Evolutionary conservation across 2,797 vertebrate species (phyloP).

Genomic region (Spinus olivaceus): DNA sequence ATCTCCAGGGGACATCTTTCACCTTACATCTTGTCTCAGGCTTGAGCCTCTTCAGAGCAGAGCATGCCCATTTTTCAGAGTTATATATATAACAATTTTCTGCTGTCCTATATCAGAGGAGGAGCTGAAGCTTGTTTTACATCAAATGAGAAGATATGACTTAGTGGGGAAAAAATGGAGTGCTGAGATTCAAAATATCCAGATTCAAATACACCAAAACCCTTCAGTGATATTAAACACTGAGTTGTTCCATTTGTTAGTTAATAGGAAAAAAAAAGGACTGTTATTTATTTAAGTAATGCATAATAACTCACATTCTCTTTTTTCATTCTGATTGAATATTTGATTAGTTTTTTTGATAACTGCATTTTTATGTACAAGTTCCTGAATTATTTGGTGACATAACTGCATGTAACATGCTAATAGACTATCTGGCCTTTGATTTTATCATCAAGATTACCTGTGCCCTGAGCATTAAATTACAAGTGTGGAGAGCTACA

Average conservation of each 20-base stretch:
- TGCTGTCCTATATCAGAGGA: neutral
- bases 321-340: neutral
- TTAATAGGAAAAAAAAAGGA: neutral
- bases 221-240: neutral
- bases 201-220: neutral
- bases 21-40: conserved; percentile 14
- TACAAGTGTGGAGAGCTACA: neutral
- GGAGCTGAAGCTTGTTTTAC: neutral
- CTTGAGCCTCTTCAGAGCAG: neutral
- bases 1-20: conserved; percentile 26
- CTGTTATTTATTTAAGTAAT: neutral
- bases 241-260: neutral
- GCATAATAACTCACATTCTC: neutral
- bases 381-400: neutral
- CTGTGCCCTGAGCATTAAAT: neutral
- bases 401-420: neutral
- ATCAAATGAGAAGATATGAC: neutral
- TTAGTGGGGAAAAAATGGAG: neutral
- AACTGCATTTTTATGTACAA: neutral
- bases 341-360: conserved; percentile 25
- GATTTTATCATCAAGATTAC: conserved; percentile 21
- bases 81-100: neutral
- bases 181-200: neutral
- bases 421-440: neutral
- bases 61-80: neutral